A percentile compares a stretch with the other conserved stretches of the same genome.
phyloP scores from a whole-genome alignment of 2,113 vertebrate genomes.

The Astatoreochromis straeleni region DNA sequence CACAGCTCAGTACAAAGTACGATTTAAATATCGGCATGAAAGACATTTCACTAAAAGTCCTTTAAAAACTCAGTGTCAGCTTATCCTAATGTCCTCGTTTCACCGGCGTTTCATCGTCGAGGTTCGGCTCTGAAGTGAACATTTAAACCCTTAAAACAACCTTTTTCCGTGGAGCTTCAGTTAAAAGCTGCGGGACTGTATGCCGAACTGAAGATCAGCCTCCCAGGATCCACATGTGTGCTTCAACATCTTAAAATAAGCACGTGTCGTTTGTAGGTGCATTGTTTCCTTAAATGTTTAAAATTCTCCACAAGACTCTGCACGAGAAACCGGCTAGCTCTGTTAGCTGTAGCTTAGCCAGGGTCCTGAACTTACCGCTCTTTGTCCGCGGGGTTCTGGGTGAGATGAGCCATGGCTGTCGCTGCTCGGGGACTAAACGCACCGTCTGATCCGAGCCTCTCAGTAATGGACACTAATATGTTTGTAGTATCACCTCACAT shows the following conservation, averaged over 20 bases:
- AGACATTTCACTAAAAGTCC: rapidly evolving
- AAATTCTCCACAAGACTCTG: rapidly evolving
- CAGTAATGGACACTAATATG: background rate
- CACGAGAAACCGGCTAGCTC: background rate
- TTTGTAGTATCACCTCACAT: background rate
- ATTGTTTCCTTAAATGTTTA: background rate
- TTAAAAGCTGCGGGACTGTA: background rate
- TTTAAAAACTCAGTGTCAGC: background rate
- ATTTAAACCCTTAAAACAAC: rapidly evolving
- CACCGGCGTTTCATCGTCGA: rapidly evolving
- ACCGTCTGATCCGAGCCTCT: background rate
- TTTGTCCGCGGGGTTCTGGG: background rate
- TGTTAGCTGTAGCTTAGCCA: background rate
- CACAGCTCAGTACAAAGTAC: background rate
- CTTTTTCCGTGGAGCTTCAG: rapidly evolving
- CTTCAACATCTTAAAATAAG: rapidly evolving
- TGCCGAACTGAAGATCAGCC: rapidly evolving
- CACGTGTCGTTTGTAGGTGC: rapidly evolving
- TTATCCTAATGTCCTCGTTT: background rate
- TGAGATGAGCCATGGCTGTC: background rate
- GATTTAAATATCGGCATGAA: background rate
- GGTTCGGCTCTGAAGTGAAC: rapidly evolving
- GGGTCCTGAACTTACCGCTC: background rate
- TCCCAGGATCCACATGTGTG: rapidly evolving
- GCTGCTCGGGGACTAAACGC: background rate